phyloP scores from a whole-genome alignment of 2,797 vertebrate species.

The Clarias platycephalus region DNA sequence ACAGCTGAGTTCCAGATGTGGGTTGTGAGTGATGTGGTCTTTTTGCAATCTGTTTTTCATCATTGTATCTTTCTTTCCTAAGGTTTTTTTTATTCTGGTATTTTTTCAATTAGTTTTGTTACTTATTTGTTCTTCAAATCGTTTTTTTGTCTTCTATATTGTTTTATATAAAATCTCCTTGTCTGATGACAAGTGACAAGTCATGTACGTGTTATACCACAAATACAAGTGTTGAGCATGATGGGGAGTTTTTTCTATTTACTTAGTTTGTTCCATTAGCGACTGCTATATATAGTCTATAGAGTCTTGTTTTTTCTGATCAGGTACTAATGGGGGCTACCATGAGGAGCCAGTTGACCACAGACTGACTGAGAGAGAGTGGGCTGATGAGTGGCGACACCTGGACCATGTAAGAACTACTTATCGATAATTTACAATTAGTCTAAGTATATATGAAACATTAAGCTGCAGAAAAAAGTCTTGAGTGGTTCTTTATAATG shows the following conservation, averaged over 20 bases:
- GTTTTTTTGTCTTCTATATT: conserved; percentile 36
- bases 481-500: background rate
- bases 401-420: conserved; percentile 90
- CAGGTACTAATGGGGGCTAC: conserved; percentile 91
- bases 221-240: too few relatives aligned
- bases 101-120: conserved; percentile 48
- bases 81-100: conserved; percentile 44
- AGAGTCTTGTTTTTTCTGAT: conserved; percentile 56
- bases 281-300: background rate
- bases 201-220: background rate
- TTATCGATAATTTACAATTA: background rate
- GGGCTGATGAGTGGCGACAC: conserved; percentile 99
- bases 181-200: background rate
- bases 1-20: conserved; percentile 84
- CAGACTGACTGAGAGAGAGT: conserved; percentile 95
- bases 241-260: too few relatives aligned
- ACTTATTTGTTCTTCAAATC: conserved; percentile 18
- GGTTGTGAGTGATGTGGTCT: conserved; percentile 55
- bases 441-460: background rate
- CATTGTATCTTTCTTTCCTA: conserved; percentile 53
- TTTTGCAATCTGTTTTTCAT: conserved; percentile 72
- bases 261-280: too few relatives aligned
- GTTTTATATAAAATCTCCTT: background rate
- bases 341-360: conserved; percentile 97
- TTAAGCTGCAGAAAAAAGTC: background rate